Evolutionary conservation across 1,140 invertebrate species (phyloP), one percentile per base, ranked within the genome.

Genomic region (Hylyphantes graminicola): DNA sequence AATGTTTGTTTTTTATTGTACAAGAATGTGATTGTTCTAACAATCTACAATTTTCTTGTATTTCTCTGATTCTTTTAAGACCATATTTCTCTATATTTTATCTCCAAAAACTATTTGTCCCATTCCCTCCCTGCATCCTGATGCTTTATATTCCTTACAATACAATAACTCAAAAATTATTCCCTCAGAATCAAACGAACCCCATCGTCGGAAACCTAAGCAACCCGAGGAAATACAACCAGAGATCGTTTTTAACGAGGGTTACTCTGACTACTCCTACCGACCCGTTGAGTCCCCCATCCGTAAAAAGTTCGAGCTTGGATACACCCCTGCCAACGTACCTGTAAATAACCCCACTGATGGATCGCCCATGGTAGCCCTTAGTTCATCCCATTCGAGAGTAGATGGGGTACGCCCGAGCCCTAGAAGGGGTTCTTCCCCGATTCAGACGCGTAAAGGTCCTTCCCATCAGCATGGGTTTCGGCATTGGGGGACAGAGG

Each of bases 401-500:
- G 15, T n/a, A 11, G 59, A 61, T 12, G 17, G 11, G 15, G 8
- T n/a, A n/a, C 17, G 59, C 17, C 15, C 19, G 17, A 8, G 17
- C 64, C 48, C 64, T 65, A 11, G 17, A 65, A 21, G 48, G 21
- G 59, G 15, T 61, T 61, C 11, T 10, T 65, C 61, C 11, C 63
- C 76, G 35, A 9, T 51, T 11, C 17, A 54, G 35, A n/a, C 8
- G 1, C 76, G 63, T 35, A 65, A 53, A 21, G 51, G 51, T 5
- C 80, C 80, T 8, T 15, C 61, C 6, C 80, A 83, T 50, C 48
- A 83, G 19, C 70, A 72, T 63, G 80, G 80, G 8, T 83, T 83
- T 17, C 53, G 80, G 17, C 63, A 83, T 17, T 63, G 11, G 11
- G n/a, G n/a, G 53, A 9, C 67, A 50, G 35, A 53, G 9, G 67